Evolutionary conservation across 2,888 invertebrate species (phyloP).

Genomic region (Habrosyne pyritoides): DNA sequence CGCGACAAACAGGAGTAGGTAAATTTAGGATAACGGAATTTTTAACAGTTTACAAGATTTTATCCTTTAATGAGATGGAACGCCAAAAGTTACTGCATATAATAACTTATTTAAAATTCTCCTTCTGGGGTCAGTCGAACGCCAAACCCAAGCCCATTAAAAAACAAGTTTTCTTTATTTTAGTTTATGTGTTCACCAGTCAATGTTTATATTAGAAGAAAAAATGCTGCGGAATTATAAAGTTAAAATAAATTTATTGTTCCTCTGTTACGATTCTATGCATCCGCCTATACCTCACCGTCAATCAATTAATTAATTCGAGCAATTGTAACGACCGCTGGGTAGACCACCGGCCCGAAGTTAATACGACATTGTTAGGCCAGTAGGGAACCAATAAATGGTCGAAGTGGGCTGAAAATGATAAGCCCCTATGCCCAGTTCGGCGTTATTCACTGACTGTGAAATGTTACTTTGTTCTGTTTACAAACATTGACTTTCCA

Average conservation of each 20-base stretch:
- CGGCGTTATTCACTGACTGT: neutral
- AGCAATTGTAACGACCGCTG: neutral
- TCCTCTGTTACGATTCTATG: neutral
- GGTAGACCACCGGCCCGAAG: neutral
- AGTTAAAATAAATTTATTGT: neutral
- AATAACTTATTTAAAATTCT: too few relatives aligned
- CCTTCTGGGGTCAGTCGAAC: too few relatives aligned
- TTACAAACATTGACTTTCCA: neutral
- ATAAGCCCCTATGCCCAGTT: neutral
- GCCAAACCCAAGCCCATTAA: too few relatives aligned
- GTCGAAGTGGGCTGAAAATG: neutral
- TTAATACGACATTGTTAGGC: neutral
- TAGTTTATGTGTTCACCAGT: too few relatives aligned
- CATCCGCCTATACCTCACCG: neutral
- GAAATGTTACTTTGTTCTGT: neutral
- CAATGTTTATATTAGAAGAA: too few relatives aligned
- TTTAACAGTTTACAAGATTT: conserved; percentile 42
- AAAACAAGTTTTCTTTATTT: too few relatives aligned
- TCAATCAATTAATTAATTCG: neutral
- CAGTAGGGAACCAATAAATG: neutral
- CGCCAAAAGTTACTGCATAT: neutral
- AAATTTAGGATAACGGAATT: conserved; percentile 48
- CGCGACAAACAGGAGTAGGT: conserved; percentile 28
- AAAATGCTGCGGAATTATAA: too few relatives aligned
- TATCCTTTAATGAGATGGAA: neutral